Evolutionary conservation across 1,140 invertebrate genomes (phyloP).

Genomic region (Drosophila ercepeae): DNA sequence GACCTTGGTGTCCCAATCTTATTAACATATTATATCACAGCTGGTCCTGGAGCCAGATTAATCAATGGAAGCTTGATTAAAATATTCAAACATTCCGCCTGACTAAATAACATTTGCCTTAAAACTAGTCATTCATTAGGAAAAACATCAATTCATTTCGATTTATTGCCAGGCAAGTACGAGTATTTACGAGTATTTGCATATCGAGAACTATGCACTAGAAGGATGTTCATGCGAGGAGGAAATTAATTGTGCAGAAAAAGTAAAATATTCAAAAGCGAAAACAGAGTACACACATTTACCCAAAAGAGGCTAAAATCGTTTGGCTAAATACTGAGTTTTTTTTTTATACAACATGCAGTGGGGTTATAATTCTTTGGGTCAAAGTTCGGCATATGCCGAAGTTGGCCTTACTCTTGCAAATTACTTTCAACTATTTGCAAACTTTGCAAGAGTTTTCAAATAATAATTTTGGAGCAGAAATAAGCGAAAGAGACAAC

Average conservation of each 20-base stretch:
- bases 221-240: constrained; percentile 3
- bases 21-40: constrained; percentile 36
- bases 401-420: constrained; percentile 23
- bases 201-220: neutral
- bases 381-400: constrained; percentile 15
- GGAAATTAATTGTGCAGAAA: constrained; percentile 13
- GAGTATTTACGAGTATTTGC: too few relatives aligned
- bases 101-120: constrained; percentile 4
- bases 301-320: constrained; percentile 50
- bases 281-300: constrained; percentile 79
- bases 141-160: constrained; percentile 2
- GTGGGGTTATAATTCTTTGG: constrained; percentile 1
- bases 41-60: constrained; percentile 7
- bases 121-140: constrained; percentile 10
- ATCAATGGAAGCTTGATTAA: constrained; percentile 8
- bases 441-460: constrained; percentile 21
- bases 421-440: constrained; percentile 27
- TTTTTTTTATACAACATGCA: constrained; percentile 44
- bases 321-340: constrained; percentile 9
- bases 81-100: neutral
- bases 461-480: constrained; percentile 34
- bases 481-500: constrained; percentile 13
- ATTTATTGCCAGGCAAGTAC: neutral
- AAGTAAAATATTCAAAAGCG: constrained; percentile 41
- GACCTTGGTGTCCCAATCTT: neutral